Conservation (phyloP, 2,113 vertebrate genomes). For the Tilapia sparmanii region DNA sequence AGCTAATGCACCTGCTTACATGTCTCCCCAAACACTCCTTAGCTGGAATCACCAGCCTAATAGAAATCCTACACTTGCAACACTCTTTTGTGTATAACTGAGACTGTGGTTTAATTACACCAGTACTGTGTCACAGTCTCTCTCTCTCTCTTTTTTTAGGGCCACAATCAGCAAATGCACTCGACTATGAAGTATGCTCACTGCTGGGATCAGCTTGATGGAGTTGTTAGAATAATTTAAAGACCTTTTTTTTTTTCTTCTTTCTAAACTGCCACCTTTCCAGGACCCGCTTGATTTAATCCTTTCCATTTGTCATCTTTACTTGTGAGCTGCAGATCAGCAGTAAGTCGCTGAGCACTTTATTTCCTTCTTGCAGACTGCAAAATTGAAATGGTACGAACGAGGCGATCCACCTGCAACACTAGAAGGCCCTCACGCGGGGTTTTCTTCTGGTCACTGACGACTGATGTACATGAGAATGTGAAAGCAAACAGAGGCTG, state of each 20-base stretch:
- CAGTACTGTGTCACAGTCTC: neutral
- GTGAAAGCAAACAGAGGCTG: neutral
- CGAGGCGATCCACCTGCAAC: neutral
- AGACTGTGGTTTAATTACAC: constrained; percentile 39
- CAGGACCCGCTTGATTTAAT: constrained; percentile 59
- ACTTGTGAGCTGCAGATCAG: constrained; percentile 37
- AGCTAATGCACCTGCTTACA: neutral
- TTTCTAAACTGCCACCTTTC: constrained; percentile 22
- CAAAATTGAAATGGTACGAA: constrained; percentile 20
- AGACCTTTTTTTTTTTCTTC: constrained; percentile 4
- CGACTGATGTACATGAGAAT: neutral
- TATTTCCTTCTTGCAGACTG: constrained; percentile 30
- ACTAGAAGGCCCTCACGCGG: neutral
- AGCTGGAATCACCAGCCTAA: constrained; percentile 33
- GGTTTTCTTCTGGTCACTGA: neutral
- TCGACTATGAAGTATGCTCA: constrained; percentile 24
- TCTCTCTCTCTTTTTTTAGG: neutral
- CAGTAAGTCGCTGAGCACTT: constrained; percentile 51
- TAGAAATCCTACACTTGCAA: constrained; percentile 10
- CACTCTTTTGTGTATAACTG: neutral
- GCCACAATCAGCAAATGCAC: constrained; percentile 36
- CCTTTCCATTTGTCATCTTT: constrained; percentile 65
- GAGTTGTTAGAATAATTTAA: constrained; percentile 68
- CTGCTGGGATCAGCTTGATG: constrained; percentile 51
- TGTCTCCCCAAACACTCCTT: neutral